Evolutionary conservation across 2,888 invertebrate species (phyloP).

Genomic region (Pyrocoelia pectoralis): DNA sequence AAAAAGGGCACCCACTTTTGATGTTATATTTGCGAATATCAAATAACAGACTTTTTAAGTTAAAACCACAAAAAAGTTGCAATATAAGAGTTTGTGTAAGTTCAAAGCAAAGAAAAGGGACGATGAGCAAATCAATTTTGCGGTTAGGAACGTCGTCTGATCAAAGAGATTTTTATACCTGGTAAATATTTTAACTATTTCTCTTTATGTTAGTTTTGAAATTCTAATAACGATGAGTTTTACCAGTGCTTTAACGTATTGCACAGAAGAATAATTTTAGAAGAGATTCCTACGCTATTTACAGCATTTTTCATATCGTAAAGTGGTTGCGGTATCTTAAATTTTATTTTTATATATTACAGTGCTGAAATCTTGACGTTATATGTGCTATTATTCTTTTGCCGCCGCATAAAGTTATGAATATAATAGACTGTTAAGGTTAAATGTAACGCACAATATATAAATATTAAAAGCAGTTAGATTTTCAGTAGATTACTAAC

Average conservation of each 20-base stretch:
- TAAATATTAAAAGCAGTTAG: neutral
- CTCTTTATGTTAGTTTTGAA: neutral
- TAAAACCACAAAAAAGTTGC: neutral
- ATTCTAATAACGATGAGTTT: neutral
- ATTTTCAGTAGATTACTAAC: neutral
- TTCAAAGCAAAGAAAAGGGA: constrained; percentile 3
- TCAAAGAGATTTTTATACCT: neutral
- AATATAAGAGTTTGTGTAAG: neutral
- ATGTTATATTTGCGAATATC: constrained; percentile 1
- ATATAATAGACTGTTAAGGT: neutral
- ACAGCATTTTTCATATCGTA: neutral
- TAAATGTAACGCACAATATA: too few relatives aligned
- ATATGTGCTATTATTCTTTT: neutral
- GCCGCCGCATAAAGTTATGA: neutral
- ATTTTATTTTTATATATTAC: neutral
- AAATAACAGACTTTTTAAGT: constrained; percentile 2
- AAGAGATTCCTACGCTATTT: neutral
- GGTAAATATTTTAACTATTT: neutral
- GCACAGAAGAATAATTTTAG: neutral
- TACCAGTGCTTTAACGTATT: neutral
- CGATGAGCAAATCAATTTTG: constrained; percentile 10
- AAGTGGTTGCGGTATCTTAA: constrained; percentile 6
- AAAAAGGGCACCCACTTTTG: neutral
- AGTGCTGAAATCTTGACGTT: constrained; percentile 1
- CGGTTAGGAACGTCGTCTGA: neutral